Evolutionary conservation across 2,888 invertebrate genomes (phyloP), one percentile per base, ranked within the genome.

Genomic region (Electrophaes corylata): DNA sequence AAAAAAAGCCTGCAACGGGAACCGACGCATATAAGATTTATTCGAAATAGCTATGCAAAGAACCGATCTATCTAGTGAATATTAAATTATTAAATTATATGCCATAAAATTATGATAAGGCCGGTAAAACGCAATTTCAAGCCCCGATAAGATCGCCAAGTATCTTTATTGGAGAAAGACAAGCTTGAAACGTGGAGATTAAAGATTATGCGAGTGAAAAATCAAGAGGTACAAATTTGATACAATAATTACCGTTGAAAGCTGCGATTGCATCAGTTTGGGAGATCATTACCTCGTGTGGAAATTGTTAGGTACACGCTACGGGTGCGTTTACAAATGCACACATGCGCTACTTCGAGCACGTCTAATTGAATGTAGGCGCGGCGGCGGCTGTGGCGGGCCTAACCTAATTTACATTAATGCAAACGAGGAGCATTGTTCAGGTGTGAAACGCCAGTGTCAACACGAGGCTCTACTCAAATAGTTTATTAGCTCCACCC

Each of bases 331-430:
- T 81, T 81, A 83, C 83, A 83, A 79, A 79, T 79, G 82, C 81
- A 85, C 83, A 86, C 80, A 84, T 80, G 83, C 78, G 84, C 88
- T 85, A 86, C 84, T 88, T 88, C 85, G 84, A 85, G 83, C 73
- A 78, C 84, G 75, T 90, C 90, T 91, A 91, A 91, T 90, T 90
- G 90, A 87, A 88, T 76, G 89, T 88, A 88, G 90, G 89, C 86
- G 88, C 84, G 79, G 80, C 81, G 77, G 67, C 67, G 64, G 83
- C 81, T 76, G 75, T 73, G 72, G 81, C 82, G 79, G 79, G 76
- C 86, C 86, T 91, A 89, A 88, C 90, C 90, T 90, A 91, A 91
- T 91, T 91, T 91, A 91, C 90, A 91, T 91, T 90, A 90, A 91
- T 91, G 91, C 88, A 91, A 91, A 91, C 91, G 91, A 91, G 90